A percentile compares a stretch with the other conserved stretches of the same genome.
phyloP scores from a whole-genome alignment of 2,888 invertebrate genomes.

The Hypomecis atomaria region DNA sequence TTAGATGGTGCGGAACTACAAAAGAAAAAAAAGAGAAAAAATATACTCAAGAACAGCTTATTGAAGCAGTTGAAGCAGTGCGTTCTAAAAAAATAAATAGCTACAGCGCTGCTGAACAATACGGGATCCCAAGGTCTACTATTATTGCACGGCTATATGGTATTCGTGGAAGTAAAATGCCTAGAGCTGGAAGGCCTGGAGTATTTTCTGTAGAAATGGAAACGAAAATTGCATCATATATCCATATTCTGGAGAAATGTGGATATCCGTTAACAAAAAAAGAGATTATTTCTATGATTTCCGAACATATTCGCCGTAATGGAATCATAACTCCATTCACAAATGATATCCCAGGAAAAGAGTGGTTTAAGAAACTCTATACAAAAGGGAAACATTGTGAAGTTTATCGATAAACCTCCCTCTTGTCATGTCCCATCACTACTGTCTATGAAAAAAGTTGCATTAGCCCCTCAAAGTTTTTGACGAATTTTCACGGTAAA shows the following conservation, averaged over 20 bases:
- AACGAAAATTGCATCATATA: constrained; percentile 16
- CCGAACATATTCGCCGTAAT: constrained; percentile 9
- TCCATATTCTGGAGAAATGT: constrained; percentile 20
- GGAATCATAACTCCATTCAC: constrained; percentile 7
- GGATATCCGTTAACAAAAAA: constrained; percentile 16
- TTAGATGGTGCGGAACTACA: no score
- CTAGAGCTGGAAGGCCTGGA: constrained; percentile 15
- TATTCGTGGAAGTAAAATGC: constrained; percentile 21
- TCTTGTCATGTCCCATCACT: no score
- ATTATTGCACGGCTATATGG: constrained; percentile 21
- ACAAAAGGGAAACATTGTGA: no score
- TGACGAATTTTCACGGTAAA: no score
- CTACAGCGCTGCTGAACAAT: constrained; percentile 1
- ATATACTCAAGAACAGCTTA: no score
- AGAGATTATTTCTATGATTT: constrained; percentile 7
- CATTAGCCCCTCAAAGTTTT: no score
- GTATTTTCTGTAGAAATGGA: constrained; percentile 22
- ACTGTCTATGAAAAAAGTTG: no score
- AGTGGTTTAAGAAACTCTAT: no score
- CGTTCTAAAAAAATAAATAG: constrained; percentile 2
- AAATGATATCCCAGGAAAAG: constrained; percentile 19
- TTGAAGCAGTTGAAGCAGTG: constrained; percentile 5
- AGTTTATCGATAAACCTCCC: no score
- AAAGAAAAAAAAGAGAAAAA: no score
- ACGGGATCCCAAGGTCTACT: constrained; percentile 8